These are phyloP conservation scores for Pampus argenteus DNA, from an alignment of 2,797 vertebrate genomes.

Conservation along the genomic window DNA sequence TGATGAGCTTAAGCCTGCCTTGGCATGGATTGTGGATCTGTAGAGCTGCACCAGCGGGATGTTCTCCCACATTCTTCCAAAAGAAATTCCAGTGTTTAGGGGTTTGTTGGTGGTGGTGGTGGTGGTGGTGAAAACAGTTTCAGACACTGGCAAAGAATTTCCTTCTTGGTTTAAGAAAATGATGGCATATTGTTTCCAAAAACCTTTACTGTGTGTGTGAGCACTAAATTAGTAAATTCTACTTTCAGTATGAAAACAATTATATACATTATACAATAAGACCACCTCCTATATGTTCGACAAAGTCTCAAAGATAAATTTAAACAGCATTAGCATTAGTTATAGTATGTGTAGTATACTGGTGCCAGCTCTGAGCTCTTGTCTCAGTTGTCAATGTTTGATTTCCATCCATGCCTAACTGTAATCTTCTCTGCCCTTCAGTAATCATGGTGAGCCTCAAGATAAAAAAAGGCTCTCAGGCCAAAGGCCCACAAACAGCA, in stretches of 20 bases:
- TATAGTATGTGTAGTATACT: conserved; percentile 17
- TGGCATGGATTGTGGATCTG: conserved; percentile 56
- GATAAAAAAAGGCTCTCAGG: conserved; percentile 64
- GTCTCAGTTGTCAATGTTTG: conserved; percentile 44
- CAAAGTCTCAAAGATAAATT: conserved; percentile 23
- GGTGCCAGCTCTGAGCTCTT: not conserved
- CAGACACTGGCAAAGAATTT: conserved; percentile 19
- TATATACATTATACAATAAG: conserved; percentile 9
- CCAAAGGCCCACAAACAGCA: conserved; percentile 56
- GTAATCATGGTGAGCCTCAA: conserved; percentile 63
- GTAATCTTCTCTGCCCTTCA: conserved; percentile 63
- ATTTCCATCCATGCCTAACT: conserved; percentile 61
- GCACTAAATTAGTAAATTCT: conserved; percentile 12
- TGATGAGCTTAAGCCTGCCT: conserved; percentile 65
- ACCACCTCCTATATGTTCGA: conserved; percentile 1
- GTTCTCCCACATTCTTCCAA: conserved; percentile 58
- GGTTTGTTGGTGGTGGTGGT: conserved; percentile 39
- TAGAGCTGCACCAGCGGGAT: conserved; percentile 48
- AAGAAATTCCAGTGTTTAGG: conserved; percentile 51
- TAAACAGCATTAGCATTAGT: conserved; percentile 23
- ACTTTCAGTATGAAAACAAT: conserved; percentile 36
- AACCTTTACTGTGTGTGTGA: conserved; percentile 11
- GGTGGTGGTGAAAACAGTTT: conserved; percentile 30
- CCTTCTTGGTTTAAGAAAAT: conserved; percentile 13
- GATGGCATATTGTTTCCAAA: conserved; percentile 26